Conservation (phyloP, 2,113 vertebrate genomes). For the Apodemus speciosus region DNA sequence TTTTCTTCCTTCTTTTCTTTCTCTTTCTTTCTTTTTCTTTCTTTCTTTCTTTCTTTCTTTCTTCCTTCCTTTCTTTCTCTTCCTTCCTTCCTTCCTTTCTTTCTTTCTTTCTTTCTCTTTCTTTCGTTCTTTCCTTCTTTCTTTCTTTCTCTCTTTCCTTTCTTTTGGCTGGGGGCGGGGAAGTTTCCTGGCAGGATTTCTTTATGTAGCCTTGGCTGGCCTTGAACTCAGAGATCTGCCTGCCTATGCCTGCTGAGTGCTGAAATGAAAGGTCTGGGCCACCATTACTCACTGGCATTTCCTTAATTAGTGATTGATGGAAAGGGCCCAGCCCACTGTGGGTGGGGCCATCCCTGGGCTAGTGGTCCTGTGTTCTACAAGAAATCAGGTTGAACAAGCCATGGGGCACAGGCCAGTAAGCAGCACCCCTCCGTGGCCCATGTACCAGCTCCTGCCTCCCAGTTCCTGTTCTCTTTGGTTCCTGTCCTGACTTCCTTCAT, state of each 20-base stretch:
- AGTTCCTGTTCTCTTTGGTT: not conserved
- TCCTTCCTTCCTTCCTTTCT: too few species aligned
- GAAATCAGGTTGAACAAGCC: not conserved
- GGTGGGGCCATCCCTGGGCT: not conserved
- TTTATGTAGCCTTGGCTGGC: not conserved
- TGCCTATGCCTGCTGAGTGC: not conserved
- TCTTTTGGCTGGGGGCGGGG: not conserved
- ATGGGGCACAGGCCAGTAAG: not conserved
- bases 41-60: too few species aligned
- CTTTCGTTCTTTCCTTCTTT: too few species aligned
- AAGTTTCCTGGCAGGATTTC: not conserved
- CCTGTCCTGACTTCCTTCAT: not conserved
- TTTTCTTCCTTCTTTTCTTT: too few species aligned
- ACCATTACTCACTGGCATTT: not conserved
- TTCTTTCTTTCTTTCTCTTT: too few species aligned
- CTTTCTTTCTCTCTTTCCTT: rapidly evolving
- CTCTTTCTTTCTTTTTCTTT: too few species aligned
- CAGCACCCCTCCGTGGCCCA: not conserved
- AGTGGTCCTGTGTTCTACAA: not conserved
- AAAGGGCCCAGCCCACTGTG: not conserved
- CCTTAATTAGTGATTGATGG: not conserved
- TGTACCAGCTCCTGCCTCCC: not conserved
- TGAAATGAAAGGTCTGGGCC: not conserved
- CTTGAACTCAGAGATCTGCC: not conserved
- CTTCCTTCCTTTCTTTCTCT: too few species aligned